Conservation (phyloP, 2,797 vertebrate genomes). For the Malacoctenus gilli region DNA sequence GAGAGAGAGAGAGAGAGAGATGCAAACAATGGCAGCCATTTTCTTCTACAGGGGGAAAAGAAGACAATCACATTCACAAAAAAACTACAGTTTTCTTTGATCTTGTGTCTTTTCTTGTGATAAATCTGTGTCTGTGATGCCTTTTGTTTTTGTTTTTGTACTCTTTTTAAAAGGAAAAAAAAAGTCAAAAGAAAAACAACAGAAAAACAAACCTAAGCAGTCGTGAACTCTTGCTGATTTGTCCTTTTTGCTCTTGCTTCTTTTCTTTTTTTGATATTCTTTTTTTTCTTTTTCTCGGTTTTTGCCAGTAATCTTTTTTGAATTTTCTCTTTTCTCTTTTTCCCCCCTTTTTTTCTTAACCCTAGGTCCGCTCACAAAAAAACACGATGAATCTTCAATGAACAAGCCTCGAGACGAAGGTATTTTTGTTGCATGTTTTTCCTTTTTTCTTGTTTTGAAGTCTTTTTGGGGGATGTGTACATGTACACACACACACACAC, state of each 20-base stretch:
- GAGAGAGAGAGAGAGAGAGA: slow-evolving; percentile 21
- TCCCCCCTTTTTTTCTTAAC: slow-evolving; percentile 92
- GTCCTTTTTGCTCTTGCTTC: slow-evolving; percentile 86
- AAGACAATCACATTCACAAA: slow-evolving; percentile 41
- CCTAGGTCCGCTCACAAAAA: slow-evolving; percentile 98
- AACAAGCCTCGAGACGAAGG: slow-evolving; percentile 88
- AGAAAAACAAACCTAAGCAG: too few species aligned
- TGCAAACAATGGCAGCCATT: slow-evolving; percentile 51
- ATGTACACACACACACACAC: neutral
- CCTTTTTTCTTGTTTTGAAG: slow-evolving; percentile 85
- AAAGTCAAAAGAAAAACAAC: slow-evolving; percentile 35
- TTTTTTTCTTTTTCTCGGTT: slow-evolving; percentile 77
- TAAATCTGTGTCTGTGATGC: slow-evolving; percentile 83
- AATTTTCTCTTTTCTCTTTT: slow-evolving; percentile 92
- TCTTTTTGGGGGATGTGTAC: slow-evolving; percentile 79
- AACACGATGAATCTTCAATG: slow-evolving; percentile 93
- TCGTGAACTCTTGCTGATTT: slow-evolving; percentile 81
- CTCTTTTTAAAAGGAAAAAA: slow-evolving; percentile 69
- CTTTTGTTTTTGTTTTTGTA: slow-evolving; percentile 80
- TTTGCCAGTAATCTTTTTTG: slow-evolving; percentile 89
- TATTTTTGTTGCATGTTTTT: slow-evolving; percentile 89
- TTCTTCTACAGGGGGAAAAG: slow-evolving; percentile 62
- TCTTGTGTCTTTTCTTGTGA: slow-evolving; percentile 85
- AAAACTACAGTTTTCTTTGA: slow-evolving; percentile 70
- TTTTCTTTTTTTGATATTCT: slow-evolving; percentile 85